Evolutionary conservation across 2,113 vertebrate genomes (phyloP), one percentile per base, ranked within the genome.

Genomic region (Nannospalax galili): DNA sequence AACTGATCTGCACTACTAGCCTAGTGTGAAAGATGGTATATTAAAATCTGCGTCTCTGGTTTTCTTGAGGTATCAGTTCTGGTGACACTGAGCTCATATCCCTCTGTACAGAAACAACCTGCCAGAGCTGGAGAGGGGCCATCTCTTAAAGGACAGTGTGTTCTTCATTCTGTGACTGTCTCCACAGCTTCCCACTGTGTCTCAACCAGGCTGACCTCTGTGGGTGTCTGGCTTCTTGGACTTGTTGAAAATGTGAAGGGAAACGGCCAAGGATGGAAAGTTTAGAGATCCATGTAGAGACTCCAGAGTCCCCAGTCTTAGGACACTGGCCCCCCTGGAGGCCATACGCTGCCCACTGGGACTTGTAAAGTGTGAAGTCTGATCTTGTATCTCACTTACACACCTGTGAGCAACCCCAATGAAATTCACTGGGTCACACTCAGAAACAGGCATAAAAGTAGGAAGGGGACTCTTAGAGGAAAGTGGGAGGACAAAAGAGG

Each of bases 31-130:
- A 60, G 78, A 70, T n/a, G 52, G 24, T n/a, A 70, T 10, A 35
- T 79, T 40, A 80, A 85, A 93, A 90, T 62, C 80, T 32, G 32
- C 40, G 70, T 22, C 20, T 85, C 56, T 45, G 88, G 35, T 90
- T 84, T 69, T 64, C 26, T 52, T 30, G 65, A 64, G 37, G 37
- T 42, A 20, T 74, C 40, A 3, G 62, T 45, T 89, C 69, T 78
- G 40, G 28, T 7, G 24, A 73, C 81, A 8, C 12, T 48, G 65
- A 88, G 32, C 35, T 81, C 64, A 48, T 32, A 3, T 48, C 67
- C 35, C 19, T 40, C 70, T n/a, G 48, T 3, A 22, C 0, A 26
- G n/a, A 9, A 14, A 37, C 8, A 64, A 42, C 16, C 0, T 65
- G n/a, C 64, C 35, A 14, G 62, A 11, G 0, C n/a, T 35, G 14